Evolutionary conservation across 92 coral and sea anemone genomes (phyloP).

Genomic region (Porites divaricata): DNA sequence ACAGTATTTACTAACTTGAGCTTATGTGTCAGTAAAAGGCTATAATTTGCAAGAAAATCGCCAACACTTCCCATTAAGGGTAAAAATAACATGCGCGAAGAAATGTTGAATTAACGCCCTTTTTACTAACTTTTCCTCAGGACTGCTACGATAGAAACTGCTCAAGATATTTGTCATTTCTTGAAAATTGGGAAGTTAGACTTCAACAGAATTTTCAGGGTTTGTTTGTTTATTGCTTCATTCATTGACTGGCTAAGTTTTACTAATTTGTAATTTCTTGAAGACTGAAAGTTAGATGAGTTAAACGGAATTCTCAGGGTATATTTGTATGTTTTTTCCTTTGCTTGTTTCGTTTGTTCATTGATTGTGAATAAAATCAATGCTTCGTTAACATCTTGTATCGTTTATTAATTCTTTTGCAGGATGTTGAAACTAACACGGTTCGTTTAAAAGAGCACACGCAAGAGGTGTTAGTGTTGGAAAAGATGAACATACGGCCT

Average conservation of each 20-base stretch:
- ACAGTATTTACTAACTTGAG: too few species aligned
- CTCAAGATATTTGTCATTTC: conserved; percentile 75
- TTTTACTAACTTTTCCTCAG: conserved; percentile 21
- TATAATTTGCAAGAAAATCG: too few species aligned
- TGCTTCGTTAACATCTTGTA: background rate
- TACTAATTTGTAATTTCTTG: background rate
- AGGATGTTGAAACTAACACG: conserved; percentile 85
- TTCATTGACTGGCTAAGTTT: background rate
- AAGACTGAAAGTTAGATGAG: too few species aligned
- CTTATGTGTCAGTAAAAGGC: too few species aligned
- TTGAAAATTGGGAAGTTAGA: conserved; percentile 73
- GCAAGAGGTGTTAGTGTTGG: conserved; percentile 86
- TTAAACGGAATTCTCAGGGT: too few species aligned
- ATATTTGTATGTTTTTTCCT: too few species aligned
- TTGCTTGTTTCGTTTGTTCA: too few species aligned
- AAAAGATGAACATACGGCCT: conserved; percentile 64
- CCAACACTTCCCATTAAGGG: too few species aligned
- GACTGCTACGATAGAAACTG: conserved; percentile 84
- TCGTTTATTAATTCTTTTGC: background rate
- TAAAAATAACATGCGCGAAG: too few species aligned
- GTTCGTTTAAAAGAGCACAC: conserved; percentile 80
- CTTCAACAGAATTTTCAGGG: conserved; percentile 79
- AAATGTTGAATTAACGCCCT: background rate
- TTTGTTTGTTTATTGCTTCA: conserved; percentile 7
- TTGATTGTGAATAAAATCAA: too few species aligned